These are phyloP conservation scores for Leptinotarsa texana DNA, from an alignment of 1,140 invertebrate species.

Conservation along the genomic window DNA sequence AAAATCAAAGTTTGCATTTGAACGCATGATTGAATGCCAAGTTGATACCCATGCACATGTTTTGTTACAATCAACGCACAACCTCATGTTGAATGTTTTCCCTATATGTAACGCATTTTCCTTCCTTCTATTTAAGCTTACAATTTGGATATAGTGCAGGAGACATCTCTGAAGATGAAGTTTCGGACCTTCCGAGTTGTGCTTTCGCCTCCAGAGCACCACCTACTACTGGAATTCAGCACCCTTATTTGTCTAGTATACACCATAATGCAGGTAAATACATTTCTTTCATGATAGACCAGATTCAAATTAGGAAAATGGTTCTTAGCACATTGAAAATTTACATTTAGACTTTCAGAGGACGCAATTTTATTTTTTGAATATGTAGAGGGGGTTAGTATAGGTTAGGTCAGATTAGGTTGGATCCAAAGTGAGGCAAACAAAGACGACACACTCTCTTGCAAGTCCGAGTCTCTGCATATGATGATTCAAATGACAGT, in stretches of 20 bases:
- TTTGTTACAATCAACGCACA: not conserved
- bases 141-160: slow-evolving; percentile 60
- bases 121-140: slow-evolving; percentile 50
- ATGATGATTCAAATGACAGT: too few relatives aligned
- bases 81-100: slow-evolving; percentile 22
- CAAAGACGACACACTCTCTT: too few relatives aligned
- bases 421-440: too few relatives aligned
- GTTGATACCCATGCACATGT: slow-evolving; percentile 4
- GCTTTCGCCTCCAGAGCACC: slow-evolving; percentile 65
- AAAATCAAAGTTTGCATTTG: too few relatives aligned
- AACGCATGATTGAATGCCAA: too few relatives aligned
- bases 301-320: too few relatives aligned
- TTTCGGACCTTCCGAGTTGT: slow-evolving; percentile 68
- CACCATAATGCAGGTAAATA: slow-evolving; percentile 49
- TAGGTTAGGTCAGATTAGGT: too few relatives aligned
- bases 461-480: too few relatives aligned
- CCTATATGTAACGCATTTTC: slow-evolving; percentile 23
- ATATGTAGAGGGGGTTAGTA: too few relatives aligned
- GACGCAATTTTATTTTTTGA: too few relatives aligned
- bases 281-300: not conserved
- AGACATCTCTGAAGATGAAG: slow-evolving; percentile 61
- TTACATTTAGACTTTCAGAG: too few relatives aligned
- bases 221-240: slow-evolving; percentile 49
- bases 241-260: slow-evolving; percentile 51
- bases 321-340: too few relatives aligned